phyloP scores from a whole-genome alignment of 2,113 vertebrate genomes.

The Daboia siamensis region DNA sequence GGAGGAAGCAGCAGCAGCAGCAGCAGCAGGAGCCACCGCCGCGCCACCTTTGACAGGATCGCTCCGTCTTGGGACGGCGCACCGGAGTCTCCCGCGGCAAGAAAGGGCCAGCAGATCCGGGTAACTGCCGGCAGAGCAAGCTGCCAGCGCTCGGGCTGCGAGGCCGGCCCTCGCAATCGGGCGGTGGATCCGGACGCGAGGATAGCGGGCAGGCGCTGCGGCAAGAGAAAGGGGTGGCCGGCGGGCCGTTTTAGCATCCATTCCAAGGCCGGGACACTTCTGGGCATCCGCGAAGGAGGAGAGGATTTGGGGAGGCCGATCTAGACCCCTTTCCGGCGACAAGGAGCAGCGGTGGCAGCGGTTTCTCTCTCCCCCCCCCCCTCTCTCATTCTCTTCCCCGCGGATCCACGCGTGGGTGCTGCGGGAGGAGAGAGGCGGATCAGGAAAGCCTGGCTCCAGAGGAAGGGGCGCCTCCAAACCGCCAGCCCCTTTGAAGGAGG shows the following conservation, averaged over 20 bases:
- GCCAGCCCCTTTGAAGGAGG: background rate
- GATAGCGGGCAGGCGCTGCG: background rate
- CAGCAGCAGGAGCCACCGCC: constrained; percentile 34
- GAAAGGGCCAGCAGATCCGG: background rate
- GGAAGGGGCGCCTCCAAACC: background rate
- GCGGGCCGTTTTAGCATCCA: background rate
- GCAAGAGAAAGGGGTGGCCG: background rate
- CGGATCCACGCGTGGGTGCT: background rate
- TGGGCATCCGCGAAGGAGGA: background rate
- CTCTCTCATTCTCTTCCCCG: background rate
- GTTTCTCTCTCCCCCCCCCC: rapidly evolving
- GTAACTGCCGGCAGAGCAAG: background rate
- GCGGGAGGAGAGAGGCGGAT: background rate
- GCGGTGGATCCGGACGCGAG: background rate
- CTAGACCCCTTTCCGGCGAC: background rate
- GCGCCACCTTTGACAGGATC: background rate
- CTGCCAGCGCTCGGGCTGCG: background rate
- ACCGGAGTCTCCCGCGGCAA: background rate
- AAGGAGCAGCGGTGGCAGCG: background rate
- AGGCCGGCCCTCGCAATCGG: background rate
- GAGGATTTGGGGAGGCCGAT: background rate
- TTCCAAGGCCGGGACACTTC: background rate
- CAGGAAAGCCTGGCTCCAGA: background rate
- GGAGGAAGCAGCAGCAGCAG: constrained; percentile 43
- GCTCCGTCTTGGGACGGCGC: background rate